Conservation (phyloP, 2,888 invertebrate species). For the Drosophila macrospina region DNA sequence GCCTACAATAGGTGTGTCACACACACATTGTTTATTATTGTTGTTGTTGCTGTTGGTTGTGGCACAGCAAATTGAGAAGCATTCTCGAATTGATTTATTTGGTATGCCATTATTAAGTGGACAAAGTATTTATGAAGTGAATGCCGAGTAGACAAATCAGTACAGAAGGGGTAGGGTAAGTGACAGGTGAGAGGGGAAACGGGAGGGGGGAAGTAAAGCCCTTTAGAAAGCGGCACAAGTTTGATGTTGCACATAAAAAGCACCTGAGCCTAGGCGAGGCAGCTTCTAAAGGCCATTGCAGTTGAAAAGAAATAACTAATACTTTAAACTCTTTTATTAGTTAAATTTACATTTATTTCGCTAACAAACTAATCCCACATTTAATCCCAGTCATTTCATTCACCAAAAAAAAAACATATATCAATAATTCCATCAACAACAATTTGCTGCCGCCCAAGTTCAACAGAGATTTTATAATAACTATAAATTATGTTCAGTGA, state of each 20-base stretch:
- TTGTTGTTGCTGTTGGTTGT: not conserved
- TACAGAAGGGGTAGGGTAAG: not conserved
- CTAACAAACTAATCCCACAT: constrained; percentile 11
- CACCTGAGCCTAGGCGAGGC: constrained; percentile 10
- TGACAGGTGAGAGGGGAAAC: not conserved
- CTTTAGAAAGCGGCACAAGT: constrained; percentile 38
- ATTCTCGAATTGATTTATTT: constrained; percentile 70
- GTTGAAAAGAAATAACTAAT: too few species aligned
- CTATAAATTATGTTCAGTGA: constrained; percentile 74
- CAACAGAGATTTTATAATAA: constrained; percentile 62
- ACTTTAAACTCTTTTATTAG: too few species aligned
- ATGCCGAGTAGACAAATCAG: constrained; percentile 32
- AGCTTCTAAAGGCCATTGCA: constrained; percentile 42
- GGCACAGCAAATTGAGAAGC: constrained; percentile 56
- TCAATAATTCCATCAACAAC: constrained; percentile 35
- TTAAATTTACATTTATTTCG: too few species aligned
- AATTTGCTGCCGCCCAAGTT: constrained; percentile 54
- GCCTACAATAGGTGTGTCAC: constrained; percentile 44
- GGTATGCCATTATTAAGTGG: constrained; percentile 53
- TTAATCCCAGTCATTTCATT: constrained; percentile 11
- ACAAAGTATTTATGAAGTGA: constrained; percentile 65
- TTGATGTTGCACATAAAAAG: constrained; percentile 20
- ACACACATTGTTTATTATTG: constrained; percentile 5
- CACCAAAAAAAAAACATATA: constrained; percentile 27
- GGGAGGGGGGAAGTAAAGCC: constrained; percentile 6